A percentile compares a stretch with the other conserved stretches of the same genome.
Evolutionary conservation across 2,797 vertebrate genomes (phyloP).

Genomic region (Epinephelus awoara): DNA sequence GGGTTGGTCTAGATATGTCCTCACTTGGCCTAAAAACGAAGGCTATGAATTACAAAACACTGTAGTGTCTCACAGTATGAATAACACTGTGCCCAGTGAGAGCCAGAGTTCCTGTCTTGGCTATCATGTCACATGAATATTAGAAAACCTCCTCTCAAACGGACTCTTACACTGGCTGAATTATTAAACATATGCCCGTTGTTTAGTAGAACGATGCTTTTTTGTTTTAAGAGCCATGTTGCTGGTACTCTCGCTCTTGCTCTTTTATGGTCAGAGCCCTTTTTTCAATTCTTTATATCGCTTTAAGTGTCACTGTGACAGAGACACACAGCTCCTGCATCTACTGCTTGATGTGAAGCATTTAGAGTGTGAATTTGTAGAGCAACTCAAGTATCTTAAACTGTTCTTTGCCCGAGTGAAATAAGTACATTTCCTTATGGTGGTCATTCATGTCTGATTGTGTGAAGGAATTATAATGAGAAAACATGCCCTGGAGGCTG

Average conservation of each 20-base stretch:
- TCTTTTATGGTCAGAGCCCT: slow-evolving; percentile 44
- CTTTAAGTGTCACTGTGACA: slow-evolving; percentile 50
- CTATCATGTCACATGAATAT: slow-evolving; percentile 84
- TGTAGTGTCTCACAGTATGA: slow-evolving; percentile 64
- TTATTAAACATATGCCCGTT: slow-evolving; percentile 77
- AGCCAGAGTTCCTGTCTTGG: slow-evolving; percentile 74
- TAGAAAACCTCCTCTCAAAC: slow-evolving; percentile 75
- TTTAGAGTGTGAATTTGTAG: slow-evolving; percentile 25
- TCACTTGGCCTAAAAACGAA: slow-evolving; percentile 62
- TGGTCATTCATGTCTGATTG: slow-evolving; percentile 48
- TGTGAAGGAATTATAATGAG: slow-evolving; percentile 53
- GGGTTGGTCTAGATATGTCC: slow-evolving; percentile 49
- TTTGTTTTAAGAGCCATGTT: slow-evolving; percentile 50
- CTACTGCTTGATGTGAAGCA: slow-evolving; percentile 21
- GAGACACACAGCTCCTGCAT: slow-evolving; percentile 15
- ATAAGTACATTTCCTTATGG: slow-evolving; percentile 24
- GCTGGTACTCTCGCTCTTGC: slow-evolving; percentile 41
- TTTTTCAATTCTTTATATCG: slow-evolving; percentile 43
- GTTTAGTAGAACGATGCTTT: slow-evolving; percentile 59
- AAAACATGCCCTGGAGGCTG: slow-evolving; percentile 42
- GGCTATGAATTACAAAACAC: slow-evolving; percentile 76
- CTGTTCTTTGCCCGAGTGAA: slow-evolving; percentile 24
- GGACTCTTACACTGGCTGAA: slow-evolving; percentile 75
- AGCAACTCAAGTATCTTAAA: slow-evolving; percentile 32
- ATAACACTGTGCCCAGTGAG: slow-evolving; percentile 71